These are phyloP conservation scores for Copsychus sechellarum DNA, from an alignment of 2,113 vertebrate genomes.

Conservation along the genomic window DNA sequence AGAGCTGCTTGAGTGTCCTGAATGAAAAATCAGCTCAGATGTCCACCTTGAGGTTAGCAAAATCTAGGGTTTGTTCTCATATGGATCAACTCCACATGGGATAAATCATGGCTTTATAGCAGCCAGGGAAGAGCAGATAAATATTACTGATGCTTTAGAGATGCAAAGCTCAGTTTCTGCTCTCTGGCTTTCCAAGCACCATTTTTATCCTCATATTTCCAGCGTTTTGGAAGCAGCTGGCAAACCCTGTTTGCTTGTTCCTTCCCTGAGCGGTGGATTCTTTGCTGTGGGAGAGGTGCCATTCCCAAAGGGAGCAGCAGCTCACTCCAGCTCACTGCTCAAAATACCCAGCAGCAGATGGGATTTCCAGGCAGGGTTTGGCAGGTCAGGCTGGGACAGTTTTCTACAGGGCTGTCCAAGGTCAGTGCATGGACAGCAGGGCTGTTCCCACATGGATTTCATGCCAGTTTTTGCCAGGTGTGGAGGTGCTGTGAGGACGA, in stretches of 20 bases:
- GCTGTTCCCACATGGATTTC: background rate
- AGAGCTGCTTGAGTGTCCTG: background rate
- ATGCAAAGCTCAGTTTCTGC: background rate
- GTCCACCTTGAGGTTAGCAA: background rate
- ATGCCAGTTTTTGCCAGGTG: background rate
- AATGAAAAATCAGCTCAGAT: background rate
- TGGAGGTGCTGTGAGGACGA: background rate
- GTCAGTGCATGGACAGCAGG: background rate
- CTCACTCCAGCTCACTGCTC: fast-evolving
- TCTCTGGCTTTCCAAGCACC: background rate
- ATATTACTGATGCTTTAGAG: background rate
- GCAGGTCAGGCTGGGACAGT: background rate
- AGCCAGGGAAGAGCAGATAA: background rate
- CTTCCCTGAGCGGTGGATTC: background rate
- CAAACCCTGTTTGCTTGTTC: background rate
- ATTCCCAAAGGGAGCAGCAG: no score
- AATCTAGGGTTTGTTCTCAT: background rate
- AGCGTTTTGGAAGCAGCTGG: background rate
- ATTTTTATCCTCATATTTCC: background rate
- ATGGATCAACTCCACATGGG: background rate
- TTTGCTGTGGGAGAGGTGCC: fast-evolving
- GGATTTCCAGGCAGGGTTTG: background rate
- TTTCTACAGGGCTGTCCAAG: background rate
- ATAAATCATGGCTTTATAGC: background rate
- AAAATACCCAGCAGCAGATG: background rate